phyloP scores from a whole-genome alignment of 2,888 invertebrate species.

The Temnothorax ravouxi region DNA sequence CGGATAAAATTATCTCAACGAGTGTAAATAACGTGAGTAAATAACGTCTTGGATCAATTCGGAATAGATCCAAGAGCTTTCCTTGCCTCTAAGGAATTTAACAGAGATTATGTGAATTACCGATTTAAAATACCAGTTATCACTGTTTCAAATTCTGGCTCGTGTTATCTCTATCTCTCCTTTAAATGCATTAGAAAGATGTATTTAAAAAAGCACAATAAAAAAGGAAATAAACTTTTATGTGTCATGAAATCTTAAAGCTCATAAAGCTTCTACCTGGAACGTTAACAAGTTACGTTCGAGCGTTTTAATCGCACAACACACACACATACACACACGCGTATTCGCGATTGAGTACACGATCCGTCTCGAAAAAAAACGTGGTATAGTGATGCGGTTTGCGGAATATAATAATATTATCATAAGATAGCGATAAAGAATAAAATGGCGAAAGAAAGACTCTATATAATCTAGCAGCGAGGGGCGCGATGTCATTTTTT shows the following conservation, averaged over 20 bases:
- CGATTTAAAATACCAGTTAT: neutral
- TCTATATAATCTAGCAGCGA: constrained; percentile 76
- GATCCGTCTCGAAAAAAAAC: neutral
- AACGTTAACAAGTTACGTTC: neutral
- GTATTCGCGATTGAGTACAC: constrained; percentile 3
- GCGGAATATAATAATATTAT: constrained; percentile 79
- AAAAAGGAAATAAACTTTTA: neutral
- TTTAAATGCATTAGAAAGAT: neutral
- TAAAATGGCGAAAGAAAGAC: constrained; percentile 77
- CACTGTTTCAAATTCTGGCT: neutral
- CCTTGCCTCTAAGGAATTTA: neutral
- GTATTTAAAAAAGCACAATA: neutral
- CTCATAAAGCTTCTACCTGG: neutral
- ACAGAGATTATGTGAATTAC: neutral
- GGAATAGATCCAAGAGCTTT: neutral
- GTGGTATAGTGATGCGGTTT: constrained; percentile 2
- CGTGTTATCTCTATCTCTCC: neutral
- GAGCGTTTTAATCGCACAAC: neutral
- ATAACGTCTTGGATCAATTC: neutral
- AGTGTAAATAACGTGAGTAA: neutral
- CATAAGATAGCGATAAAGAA: constrained; percentile 81
- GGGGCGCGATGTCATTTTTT: constrained; percentile 77
- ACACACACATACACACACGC: neutral
- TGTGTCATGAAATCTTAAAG: neutral
- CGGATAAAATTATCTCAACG: neutral